Evolutionary conservation across 2,888 invertebrate species (phyloP).

Genomic region (Bruchidius siliquastri): DNA sequence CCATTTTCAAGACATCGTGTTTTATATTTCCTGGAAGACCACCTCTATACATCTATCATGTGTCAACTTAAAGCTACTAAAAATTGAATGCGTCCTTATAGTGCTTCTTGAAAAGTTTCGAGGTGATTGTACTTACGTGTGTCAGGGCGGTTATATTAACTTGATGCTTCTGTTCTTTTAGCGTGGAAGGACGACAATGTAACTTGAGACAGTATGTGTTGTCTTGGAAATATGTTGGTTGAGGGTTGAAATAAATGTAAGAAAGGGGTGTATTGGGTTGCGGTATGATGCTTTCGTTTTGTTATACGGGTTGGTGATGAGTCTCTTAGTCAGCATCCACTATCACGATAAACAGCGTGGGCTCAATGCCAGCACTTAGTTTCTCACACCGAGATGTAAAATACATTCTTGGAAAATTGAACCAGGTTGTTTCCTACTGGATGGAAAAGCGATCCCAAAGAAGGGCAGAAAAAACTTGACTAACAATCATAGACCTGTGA

Average conservation of each 20-base stretch:
- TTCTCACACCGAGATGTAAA: too few species aligned
- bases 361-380: too few species aligned
- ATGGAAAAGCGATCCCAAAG: too few species aligned
- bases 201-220: neutral
- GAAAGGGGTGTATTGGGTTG: too few species aligned
- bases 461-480: too few species aligned
- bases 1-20: neutral
- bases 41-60: neutral
- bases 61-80: neutral
- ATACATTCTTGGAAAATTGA: too few species aligned
- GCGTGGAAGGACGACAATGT: neutral
- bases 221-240: neutral
- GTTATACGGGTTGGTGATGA: too few species aligned
- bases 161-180: neutral
- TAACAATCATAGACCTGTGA: too few species aligned
- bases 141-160: neutral
- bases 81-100: neutral
- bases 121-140: neutral
- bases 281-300: too few species aligned
- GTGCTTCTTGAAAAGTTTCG: neutral
- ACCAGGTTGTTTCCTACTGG: too few species aligned
- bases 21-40: neutral
- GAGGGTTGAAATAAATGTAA: neutral
- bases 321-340: too few species aligned
- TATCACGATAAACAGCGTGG: too few species aligned